These are phyloP conservation scores for Catharus ustulatus DNA, from an alignment of 2,797 vertebrate genomes.

Conservation along the genomic window DNA sequence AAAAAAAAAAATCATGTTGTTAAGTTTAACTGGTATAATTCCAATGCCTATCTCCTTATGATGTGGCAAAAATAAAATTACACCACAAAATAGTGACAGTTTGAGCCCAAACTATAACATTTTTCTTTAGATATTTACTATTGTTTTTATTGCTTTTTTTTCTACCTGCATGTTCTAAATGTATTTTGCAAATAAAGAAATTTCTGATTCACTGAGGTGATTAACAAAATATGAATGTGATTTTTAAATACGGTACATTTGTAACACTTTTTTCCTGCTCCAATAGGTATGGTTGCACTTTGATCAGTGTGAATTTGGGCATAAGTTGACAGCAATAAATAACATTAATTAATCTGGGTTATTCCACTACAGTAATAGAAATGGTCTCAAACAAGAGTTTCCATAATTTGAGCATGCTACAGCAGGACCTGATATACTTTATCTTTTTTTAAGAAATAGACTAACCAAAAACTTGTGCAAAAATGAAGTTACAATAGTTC, in stretches of 20 bases:
- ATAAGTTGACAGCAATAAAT: conserved; percentile 1
- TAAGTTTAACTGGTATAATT: background rate
- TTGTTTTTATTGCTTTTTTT: background rate
- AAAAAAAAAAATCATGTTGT: background rate
- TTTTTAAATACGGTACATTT: background rate
- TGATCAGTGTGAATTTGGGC: background rate
- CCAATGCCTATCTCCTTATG: background rate
- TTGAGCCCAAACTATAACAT: background rate
- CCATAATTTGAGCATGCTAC: background rate
- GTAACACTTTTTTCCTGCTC: background rate
- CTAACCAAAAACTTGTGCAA: background rate
- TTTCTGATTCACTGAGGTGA: conserved; percentile 1
- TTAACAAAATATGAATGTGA: background rate
- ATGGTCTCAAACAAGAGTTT: background rate
- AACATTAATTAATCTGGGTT: background rate
- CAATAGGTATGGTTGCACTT: background rate
- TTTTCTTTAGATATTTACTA: background rate
- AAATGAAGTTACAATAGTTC: background rate
- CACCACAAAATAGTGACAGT: background rate
- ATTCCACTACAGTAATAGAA: background rate
- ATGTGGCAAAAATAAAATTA: background rate
- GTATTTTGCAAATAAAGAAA: background rate
- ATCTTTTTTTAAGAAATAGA: background rate
- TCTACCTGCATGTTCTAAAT: background rate
- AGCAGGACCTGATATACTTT: background rate